These are phyloP conservation scores for Puntigrus tetrazona DNA, from an alignment of 2,113 vertebrate species.

Conservation along the genomic window DNA sequence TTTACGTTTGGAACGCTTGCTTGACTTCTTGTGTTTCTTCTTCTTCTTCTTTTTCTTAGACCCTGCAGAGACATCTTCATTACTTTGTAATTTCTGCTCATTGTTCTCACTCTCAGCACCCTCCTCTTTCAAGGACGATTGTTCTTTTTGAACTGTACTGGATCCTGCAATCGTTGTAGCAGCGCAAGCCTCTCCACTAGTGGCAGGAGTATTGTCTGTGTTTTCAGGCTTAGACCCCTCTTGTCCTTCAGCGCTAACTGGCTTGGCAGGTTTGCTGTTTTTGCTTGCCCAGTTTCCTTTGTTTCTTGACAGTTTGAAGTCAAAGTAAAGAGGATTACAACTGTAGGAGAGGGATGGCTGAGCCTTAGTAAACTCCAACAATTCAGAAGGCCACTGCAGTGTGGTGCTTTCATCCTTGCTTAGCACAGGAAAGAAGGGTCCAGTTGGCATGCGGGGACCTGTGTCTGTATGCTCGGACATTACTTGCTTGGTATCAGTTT, in stretches of 20 bases:
- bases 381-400: slow-evolving; percentile 97
- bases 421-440: slow-evolving; percentile 93
- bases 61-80: slow-evolving; percentile 63
- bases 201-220: slow-evolving; percentile 54
- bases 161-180: slow-evolving; percentile 46
- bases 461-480: slow-evolving; percentile 66
- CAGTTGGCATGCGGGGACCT: slow-evolving; percentile 85
- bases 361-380: slow-evolving; percentile 91
- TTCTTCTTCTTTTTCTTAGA: slow-evolving; percentile 90
- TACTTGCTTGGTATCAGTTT: slow-evolving; percentile 54
- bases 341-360: slow-evolving; percentile 94
- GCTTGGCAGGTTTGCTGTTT: slow-evolving; percentile 66
- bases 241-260: slow-evolving; percentile 56
- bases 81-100: slow-evolving; percentile 63
- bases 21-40: slow-evolving; percentile 97
- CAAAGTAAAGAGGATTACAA: slow-evolving; percentile 97
- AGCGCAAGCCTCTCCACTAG: slow-evolving; percentile 59
- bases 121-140: slow-evolving; percentile 55
- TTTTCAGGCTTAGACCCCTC: slow-evolving; percentile 65
- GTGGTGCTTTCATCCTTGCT: slow-evolving; percentile 97
- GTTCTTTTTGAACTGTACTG: slow-evolving; percentile 62
- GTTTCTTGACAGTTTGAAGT: slow-evolving; percentile 95
- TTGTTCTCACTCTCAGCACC: slow-evolving; percentile 53
- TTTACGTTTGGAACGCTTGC: slow-evolving; percentile 84
- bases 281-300: slow-evolving; percentile 77